phyloP scores from a whole-genome alignment of 2,797 vertebrate species.

The Heliangelus exortis region DNA sequence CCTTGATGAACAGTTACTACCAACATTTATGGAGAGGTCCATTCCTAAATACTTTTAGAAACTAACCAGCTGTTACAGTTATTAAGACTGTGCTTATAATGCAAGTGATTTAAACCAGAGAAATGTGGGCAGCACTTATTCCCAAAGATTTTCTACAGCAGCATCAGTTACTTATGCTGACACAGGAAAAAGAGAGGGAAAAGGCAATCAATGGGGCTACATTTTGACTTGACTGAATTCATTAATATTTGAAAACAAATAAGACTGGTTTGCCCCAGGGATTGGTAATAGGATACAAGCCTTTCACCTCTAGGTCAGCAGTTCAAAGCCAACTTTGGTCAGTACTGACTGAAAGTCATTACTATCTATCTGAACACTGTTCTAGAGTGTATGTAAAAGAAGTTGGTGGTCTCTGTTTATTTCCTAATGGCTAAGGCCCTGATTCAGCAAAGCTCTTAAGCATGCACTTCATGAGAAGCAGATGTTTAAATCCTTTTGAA shows the following conservation, averaged over 20 bases:
- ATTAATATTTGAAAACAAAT: conserved; percentile 70
- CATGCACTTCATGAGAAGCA: conserved; percentile 62
- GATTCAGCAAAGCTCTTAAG: conserved; percentile 66
- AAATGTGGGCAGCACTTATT: background rate
- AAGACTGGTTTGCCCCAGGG: conserved; percentile 57
- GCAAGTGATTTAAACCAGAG: conserved; percentile 38
- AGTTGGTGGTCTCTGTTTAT: conserved; percentile 70
- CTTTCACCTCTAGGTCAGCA: conserved; percentile 67
- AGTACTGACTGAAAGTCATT: conserved; percentile 68
- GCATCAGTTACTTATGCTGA: conserved; percentile 16
- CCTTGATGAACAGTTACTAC: conserved; percentile 1
- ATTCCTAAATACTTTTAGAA: conserved; percentile 49
- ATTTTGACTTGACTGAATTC: conserved; percentile 63
- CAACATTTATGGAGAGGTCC: background rate
- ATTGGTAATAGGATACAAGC: conserved; percentile 59
- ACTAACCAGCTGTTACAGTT: background rate
- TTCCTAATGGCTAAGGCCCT: conserved; percentile 60
- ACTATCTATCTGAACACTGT: conserved; percentile 42
- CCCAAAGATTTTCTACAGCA: background rate
- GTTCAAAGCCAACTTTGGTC: conserved; percentile 64
- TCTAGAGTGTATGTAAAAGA: conserved; percentile 52
- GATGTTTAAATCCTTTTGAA: conserved; percentile 64
- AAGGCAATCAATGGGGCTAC: conserved; percentile 44
- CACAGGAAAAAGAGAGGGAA: background rate
- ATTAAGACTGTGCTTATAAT: conserved; percentile 1